Evolutionary conservation across 2,797 vertebrate genomes (phyloP).

Genomic region (Tiaroga cobitis): DNA sequence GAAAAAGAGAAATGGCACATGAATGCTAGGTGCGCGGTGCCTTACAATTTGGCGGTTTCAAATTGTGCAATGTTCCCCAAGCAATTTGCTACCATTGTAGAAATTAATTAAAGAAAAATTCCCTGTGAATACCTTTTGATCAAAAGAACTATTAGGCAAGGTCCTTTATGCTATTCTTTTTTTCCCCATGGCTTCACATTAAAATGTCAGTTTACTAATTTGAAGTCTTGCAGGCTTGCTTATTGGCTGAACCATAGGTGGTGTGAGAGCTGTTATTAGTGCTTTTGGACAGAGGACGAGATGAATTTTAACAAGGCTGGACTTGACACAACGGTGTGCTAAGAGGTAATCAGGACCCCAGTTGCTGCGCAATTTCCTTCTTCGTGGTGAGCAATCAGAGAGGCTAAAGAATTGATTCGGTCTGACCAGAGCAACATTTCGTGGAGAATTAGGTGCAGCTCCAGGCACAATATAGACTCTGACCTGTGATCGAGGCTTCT

Average conservation of each 20-base stretch:
- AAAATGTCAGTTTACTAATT: constrained; percentile 61
- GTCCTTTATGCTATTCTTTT: constrained; percentile 49
- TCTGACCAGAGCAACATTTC: constrained; percentile 62
- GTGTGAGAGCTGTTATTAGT: constrained; percentile 74
- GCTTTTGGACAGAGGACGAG: constrained; percentile 68
- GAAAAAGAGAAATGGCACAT: constrained; percentile 55
- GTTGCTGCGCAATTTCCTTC: constrained; percentile 82
- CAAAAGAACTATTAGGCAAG: constrained; percentile 52
- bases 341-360: constrained; percentile 84
- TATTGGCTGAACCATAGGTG: constrained; percentile 67
- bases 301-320: constrained; percentile 79
- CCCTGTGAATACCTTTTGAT: constrained; percentile 53
- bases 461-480: constrained; percentile 55
- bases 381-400: constrained; percentile 80
- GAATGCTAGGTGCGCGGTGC: constrained; percentile 55
- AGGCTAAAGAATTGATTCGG: constrained; percentile 82
- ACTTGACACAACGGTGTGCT: constrained; percentile 75
- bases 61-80: constrained; percentile 60
- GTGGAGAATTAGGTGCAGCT: constrained; percentile 55
- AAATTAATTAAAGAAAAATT: constrained; percentile 62
- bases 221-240: constrained; percentile 57
- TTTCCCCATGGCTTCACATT: constrained; percentile 53
- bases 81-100: constrained; percentile 59
- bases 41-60: constrained; percentile 57
- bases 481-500: constrained; percentile 62